Evolutionary conservation across 2,888 invertebrate species (phyloP).

Genomic region (Acanthococcus lagerstroemiae): DNA sequence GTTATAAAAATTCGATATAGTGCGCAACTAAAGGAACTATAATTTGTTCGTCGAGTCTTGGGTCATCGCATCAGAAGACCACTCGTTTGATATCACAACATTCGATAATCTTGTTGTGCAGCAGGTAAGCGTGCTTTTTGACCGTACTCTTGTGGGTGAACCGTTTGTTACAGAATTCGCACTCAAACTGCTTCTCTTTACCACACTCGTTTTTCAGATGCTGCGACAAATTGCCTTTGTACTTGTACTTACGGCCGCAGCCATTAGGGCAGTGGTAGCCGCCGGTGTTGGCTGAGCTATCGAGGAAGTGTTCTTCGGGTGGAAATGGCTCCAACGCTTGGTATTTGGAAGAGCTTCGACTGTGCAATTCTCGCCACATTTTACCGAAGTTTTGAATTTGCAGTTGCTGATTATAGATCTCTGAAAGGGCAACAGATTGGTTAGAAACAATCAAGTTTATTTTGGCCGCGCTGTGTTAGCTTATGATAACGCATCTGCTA

Average conservation of each 20-base stretch:
- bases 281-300: neutral
- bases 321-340: neutral
- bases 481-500: too few relatives aligned
- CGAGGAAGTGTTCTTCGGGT: neutral
- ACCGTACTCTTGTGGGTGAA: constrained; percentile 40
- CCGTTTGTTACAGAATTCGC: constrained; percentile 40
- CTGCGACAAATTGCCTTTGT: constrained; percentile 32
- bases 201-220: constrained; percentile 46
- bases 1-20: too few relatives aligned
- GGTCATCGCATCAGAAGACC: too few relatives aligned
- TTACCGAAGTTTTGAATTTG: constrained; percentile 14
- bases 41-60: too few relatives aligned
- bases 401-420: neutral
- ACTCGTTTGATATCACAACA: constrained; percentile 24
- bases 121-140: constrained; percentile 33
- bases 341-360: neutral
- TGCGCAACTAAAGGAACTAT: too few relatives aligned
- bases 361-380: constrained; percentile 11
- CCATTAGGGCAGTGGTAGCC: constrained; percentile 42
- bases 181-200: constrained; percentile 36
- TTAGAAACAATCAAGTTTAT: neutral
- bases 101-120: constrained; percentile 30
- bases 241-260: constrained; percentile 34
- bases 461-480: too few relatives aligned
- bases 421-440: neutral